Evolutionary conservation across 2,888 invertebrate genomes (phyloP), one percentile per base, ranked within the genome.

Genomic region (Caenorhabditis afra): DNA sequence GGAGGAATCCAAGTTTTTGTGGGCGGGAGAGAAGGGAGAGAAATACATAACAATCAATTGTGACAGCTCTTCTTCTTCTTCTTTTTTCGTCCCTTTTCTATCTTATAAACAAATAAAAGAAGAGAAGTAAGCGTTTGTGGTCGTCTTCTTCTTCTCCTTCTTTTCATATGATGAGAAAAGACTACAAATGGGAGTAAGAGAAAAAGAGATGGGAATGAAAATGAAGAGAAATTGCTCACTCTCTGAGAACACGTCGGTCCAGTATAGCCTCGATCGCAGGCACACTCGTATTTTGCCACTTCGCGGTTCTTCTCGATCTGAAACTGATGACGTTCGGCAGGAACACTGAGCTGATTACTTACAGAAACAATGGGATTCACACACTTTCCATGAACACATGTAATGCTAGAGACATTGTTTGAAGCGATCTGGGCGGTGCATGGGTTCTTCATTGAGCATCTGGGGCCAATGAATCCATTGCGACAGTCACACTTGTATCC

Each of bases 221-320:
- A 29, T 29, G 29, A 29, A 29, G 16, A 47, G n/a, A 0, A 41
- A 52, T 20, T 61, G n/a, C 59, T 53, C 22, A 85, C 84, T 66
- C 80, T 81, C 53, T 70, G 76, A 5, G 82, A 80, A 73, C 89
- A 89, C 22, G 76, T 78, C 16, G 83, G 79, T 22, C 89, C 89
- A 12, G 85, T 84, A 65, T 84, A 89, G 0, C 88, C 88, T 39
- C 83, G 71, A 45, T 81, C 71, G 49, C 89, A 89, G 11, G 81
- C 81, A 57, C 89, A 89, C 22, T 88, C 87, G 61, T 88, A 86
- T 39, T 83, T 84, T 20, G 84, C 84, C 52, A 81, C 73, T 61
- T 86, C 86, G 18, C 79, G 77, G 14, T 78, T 77, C 14, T 81
- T 81, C 37, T 85, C 86, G 55, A 77, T 62, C 83, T 83, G 62